phyloP scores from a whole-genome alignment of 2,888 invertebrate species.

The Cantharis flavilabris region DNA sequence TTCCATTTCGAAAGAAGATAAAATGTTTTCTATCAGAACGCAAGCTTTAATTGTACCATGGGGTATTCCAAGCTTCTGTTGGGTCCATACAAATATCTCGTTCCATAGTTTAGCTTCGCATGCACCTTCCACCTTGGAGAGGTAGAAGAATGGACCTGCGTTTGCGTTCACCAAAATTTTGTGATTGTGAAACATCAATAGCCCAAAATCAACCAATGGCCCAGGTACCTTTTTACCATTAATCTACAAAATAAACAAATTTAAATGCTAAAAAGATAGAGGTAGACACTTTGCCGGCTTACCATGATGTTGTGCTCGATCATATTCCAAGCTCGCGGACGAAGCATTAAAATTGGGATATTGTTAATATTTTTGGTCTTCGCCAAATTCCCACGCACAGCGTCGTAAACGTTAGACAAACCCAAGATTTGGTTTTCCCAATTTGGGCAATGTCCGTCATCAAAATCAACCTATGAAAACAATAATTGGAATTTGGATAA shows the following conservation, averaged over 20 bases:
- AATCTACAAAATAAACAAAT: conserved; percentile 55
- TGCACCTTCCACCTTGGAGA: conserved; percentile 71
- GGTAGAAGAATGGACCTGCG: conserved; percentile 71
- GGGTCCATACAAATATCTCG: conserved; percentile 69
- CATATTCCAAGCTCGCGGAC: conserved; percentile 78
- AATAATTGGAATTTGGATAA: neutral
- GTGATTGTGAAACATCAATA: conserved; percentile 70
- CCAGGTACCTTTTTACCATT: conserved; percentile 66
- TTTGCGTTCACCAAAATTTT: conserved; percentile 58
- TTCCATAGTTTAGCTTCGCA: conserved; percentile 72
- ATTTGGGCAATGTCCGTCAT: conserved; percentile 75
- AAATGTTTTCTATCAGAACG: conserved; percentile 72
- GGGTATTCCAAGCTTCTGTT: conserved; percentile 60
- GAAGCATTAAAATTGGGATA: conserved; percentile 66
- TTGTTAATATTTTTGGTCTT: conserved; percentile 60
- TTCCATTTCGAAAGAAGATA: conserved; percentile 71
- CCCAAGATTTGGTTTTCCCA: conserved; percentile 71
- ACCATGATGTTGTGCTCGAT: conserved; percentile 68
- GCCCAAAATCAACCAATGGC: conserved; percentile 70
- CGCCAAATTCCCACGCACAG: conserved; percentile 59
- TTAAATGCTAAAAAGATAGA: neutral
- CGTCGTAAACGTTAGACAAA: conserved; percentile 63
- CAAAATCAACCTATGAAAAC: conserved; percentile 61
- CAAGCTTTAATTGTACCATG: conserved; percentile 71
- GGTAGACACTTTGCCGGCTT: conserved; percentile 22